Evolutionary conservation across 2,888 invertebrate genomes (phyloP), one percentile per base, ranked within the genome.

Genomic region (Netelia fuscicornis): DNA sequence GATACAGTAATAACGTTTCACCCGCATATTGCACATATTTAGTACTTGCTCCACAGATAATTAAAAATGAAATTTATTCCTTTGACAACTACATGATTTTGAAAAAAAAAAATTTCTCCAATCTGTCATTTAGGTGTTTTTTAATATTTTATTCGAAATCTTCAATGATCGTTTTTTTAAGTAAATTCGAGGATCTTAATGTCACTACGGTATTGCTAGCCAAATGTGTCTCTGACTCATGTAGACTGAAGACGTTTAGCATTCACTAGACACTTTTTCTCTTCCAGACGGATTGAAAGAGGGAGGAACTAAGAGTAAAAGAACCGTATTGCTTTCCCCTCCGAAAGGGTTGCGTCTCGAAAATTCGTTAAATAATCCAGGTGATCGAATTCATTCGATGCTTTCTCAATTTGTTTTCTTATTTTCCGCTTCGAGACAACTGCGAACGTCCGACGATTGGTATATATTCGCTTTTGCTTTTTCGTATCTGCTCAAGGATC

Each of bases 341-440:
- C 37, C 13, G 20, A 25, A 58, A 81, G 76, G 81, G 71, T 85
- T 83, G 62, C 64, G 80, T 70, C 64, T 70, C 74, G 30, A 77
- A 80, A 84, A 86, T 70, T 84, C 78, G 67, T 78, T 68, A 65
- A 82, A 84, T 54, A 77, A 77, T 82, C 81, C 80, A 54, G 64
- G 64, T 10, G 80, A 60, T 56, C 81, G 25, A 60, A 62, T 30
- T 30, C 62, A 48, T 64, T 25, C n/a, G 54, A 37, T 78, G 58
- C n/a, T 25, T 23, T 37, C 77, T 44, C 65, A 44, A 30, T 44
- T 62, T n/a, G 48, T 42, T 84, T 62, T 54, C 56, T 52, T 48
- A 48, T 20, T 42, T 23, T 42, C 13, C 48, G 64, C 25, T 48
- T 48, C 54, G 44, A 44, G 62, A 68, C 56, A 78, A 81, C 81